A percentile compares a stretch with the other conserved stretches of the same genome.
phyloP scores from a whole-genome alignment of 2,797 vertebrate species.

The Protosalanx chinensis region DNA sequence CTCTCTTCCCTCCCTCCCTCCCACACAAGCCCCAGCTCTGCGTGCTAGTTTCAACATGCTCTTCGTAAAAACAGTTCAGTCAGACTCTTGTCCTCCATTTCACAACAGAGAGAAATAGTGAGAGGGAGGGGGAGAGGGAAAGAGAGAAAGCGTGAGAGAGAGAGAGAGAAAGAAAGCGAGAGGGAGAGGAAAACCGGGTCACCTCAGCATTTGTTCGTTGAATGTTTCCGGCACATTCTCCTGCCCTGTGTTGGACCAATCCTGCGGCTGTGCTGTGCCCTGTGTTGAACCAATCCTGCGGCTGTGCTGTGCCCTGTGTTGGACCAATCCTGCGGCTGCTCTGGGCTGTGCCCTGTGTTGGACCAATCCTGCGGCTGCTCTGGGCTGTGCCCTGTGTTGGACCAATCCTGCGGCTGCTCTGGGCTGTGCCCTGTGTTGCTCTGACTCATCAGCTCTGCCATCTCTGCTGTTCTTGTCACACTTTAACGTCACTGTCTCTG shows the following conservation, averaged over 20 bases:
- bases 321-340: too few species aligned
- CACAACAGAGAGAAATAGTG: not conserved
- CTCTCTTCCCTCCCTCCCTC: not conserved
- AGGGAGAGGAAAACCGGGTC: not conserved
- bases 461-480: too few species aligned
- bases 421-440: too few species aligned
- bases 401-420: too few species aligned
- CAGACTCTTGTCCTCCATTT: not conserved
- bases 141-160: too few species aligned
- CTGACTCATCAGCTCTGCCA: too few species aligned
- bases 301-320: not conserved
- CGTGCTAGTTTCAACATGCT: conserved; percentile 1
- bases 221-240: not conserved
- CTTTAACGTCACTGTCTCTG: too few species aligned
- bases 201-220: conserved; percentile 3
- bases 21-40: not conserved
- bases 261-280: not conserved
- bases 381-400: too few species aligned
- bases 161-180: not conserved
- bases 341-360: too few species aligned
- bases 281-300: too few species aligned
- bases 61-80: not conserved
- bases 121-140: too few species aligned
- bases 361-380: too few species aligned
- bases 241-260: not conserved